Conservation (phyloP, 2,888 invertebrate species). For the Nephrocerus scutellatus region DNA sequence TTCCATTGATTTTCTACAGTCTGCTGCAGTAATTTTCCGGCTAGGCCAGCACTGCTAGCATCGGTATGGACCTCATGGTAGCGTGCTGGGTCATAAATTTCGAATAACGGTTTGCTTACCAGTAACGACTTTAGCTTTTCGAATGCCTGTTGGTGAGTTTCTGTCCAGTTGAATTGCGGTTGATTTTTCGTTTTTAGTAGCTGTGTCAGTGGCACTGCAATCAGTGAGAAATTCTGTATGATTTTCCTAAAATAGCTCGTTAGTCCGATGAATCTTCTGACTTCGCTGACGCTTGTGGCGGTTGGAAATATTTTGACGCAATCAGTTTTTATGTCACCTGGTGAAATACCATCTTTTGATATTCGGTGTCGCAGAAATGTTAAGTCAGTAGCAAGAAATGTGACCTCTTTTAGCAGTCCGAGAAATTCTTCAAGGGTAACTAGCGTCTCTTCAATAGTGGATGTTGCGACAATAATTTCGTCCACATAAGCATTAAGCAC, state of each 20-base stretch:
- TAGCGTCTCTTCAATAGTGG: constrained; percentile 13
- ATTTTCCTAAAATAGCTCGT: too few relatives aligned
- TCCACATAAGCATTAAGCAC: constrained; percentile 22
- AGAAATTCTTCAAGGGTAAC: constrained; percentile 14
- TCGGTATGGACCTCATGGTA: constrained; percentile 13
- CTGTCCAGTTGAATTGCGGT: constrained; percentile 2
- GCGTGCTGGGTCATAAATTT: constrained; percentile 6
- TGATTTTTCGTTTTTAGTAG: constrained; percentile 9
- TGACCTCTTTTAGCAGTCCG: constrained; percentile 8
- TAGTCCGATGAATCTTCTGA: constrained; percentile 17
- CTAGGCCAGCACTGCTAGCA: constrained; percentile 8
- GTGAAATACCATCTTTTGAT: too few relatives aligned
- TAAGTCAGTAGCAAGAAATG: constrained; percentile 18
- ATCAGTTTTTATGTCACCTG: too few relatives aligned
- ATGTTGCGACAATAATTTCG: constrained; percentile 21
- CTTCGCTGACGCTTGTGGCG: constrained; percentile 2
- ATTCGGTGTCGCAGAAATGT: constrained; percentile 19
- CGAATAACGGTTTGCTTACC: constrained; percentile 1
- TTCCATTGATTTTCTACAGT: constrained; percentile 5
- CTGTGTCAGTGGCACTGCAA: constrained; percentile 25
- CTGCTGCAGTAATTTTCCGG: constrained; percentile 9
- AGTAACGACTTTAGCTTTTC: constrained; percentile 1
- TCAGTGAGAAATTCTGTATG: too few relatives aligned
- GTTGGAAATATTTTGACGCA: constrained; percentile 4
- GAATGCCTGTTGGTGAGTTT: constrained; percentile 7